These are phyloP conservation scores for Microdon myrmicae DNA, from an alignment of 2,888 invertebrate species.

Conservation along the genomic window DNA sequence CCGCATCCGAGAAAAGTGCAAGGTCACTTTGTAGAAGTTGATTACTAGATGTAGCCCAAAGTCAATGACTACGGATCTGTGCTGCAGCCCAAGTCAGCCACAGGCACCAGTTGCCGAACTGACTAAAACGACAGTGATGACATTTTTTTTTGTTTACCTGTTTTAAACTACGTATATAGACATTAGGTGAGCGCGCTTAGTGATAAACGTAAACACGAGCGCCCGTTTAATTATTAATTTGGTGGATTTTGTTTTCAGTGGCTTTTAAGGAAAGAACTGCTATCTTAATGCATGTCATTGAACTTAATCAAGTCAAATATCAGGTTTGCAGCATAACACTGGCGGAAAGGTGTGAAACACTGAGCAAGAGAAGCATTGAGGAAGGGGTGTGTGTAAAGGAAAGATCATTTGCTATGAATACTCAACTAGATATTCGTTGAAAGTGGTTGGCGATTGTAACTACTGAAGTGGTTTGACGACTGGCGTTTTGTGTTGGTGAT, in stretches of 20 bases:
- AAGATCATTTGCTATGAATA: too few species aligned
- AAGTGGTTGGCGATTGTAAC: too few species aligned
- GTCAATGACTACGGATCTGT: slow-evolving; percentile 36
- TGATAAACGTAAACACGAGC: slow-evolving; percentile 29
- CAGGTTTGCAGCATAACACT: too few species aligned
- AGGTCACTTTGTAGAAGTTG: slow-evolving; percentile 18
- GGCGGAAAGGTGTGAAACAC: too few species aligned
- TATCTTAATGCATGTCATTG: slow-evolving; percentile 32
- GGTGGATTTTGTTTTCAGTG: slow-evolving; percentile 7
- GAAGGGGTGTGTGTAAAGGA: too few species aligned
- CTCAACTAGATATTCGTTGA: too few species aligned
- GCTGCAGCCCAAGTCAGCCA: background rate
- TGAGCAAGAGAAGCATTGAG: too few species aligned
- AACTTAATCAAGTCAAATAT: too few species aligned
- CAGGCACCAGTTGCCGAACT: too few species aligned
- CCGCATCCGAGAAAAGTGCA: slow-evolving; percentile 38
- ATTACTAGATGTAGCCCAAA: slow-evolving; percentile 8
- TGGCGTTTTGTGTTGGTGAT: too few species aligned
- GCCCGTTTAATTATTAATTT: slow-evolving; percentile 31
- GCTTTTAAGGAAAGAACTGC: slow-evolving; percentile 8
- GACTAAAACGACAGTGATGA: slow-evolving; percentile 17
- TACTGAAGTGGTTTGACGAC: too few species aligned
- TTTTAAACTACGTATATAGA: slow-evolving; percentile 14
- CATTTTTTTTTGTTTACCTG: slow-evolving; percentile 7
- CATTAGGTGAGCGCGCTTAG: slow-evolving; percentile 3